phyloP scores from a whole-genome alignment of 2,113 vertebrate species.

The Irena cyanogastra region DNA sequence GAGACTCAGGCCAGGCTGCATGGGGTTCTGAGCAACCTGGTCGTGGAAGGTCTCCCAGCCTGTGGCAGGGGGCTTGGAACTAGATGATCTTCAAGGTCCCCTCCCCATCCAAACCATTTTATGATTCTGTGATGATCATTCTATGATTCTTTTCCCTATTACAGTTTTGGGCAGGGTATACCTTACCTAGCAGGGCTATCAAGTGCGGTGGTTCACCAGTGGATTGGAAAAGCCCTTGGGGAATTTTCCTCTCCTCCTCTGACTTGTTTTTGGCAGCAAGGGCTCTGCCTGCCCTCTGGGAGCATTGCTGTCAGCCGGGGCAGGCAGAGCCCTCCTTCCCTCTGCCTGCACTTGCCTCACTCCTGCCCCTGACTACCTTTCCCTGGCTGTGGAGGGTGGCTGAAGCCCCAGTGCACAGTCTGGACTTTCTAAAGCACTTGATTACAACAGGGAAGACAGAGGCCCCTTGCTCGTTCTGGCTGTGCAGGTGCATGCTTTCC shows the following conservation, averaged over 20 bases:
- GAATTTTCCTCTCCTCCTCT: background rate
- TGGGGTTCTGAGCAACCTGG: background rate
- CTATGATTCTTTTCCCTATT: background rate
- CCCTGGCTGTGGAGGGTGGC: background rate
- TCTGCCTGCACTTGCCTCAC: background rate
- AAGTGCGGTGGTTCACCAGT: background rate
- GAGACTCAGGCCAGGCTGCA: background rate
- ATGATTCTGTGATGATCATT: background rate
- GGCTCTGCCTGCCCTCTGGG: background rate
- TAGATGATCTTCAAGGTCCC: background rate
- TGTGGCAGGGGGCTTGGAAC: background rate
- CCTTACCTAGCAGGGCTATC: background rate
- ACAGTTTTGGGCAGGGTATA: background rate
- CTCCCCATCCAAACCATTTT: background rate
- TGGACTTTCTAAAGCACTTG: background rate
- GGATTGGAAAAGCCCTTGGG: background rate
- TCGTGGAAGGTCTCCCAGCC: background rate
- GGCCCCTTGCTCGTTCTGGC: fast-evolving
- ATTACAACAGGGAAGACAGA: fast-evolving
- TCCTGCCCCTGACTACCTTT: background rate
- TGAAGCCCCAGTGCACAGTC: background rate
- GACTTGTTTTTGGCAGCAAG: background rate
- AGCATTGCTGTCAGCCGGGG: fast-evolving
- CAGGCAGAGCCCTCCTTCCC: background rate
- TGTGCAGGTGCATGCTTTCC: background rate